Evolutionary conservation across 2,113 vertebrate species (phyloP), one percentile per base, ranked within the genome.

Genomic region (Hyaena hyaena): DNA sequence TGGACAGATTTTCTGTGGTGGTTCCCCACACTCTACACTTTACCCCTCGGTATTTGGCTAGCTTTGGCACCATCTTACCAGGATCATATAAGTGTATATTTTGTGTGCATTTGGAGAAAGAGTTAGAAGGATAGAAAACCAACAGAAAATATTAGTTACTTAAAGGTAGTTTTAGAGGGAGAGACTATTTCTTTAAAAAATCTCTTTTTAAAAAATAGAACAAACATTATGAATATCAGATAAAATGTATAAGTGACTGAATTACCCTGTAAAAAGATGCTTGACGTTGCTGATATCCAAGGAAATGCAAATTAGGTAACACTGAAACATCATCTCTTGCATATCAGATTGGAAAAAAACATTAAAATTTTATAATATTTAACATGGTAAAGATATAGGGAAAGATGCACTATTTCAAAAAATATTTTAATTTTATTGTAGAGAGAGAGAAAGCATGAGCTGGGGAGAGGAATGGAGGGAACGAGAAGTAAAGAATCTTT

Each of bases 231-330:
- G 76, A 93, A 58, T 63, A 90, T 71, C 79, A 76, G 68, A 94
- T 88, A 95, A 85, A 91, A 92, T 91, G 43, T 96, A 12, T 66
- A 89, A 93, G 66, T 88, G 66, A 91, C 82, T 97, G 81, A 90
- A 85, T 97, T 96, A 84, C 8, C 53, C 95, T 61, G 53, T 96
- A 79, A 93, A 98, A 88, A 93, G 96, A 93, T 79, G 55, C 61
- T 97, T 97, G 61, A 96, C 61, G 69, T 91, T 94, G 92, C 58
- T 69, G 39, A 79, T 88, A 77, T 33, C 68, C 79, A 96, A 16
- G 79, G 61, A 91, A 88, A 93, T 96, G 39, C 45, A 93, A 95
- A 95, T 91, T 90, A 93, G 93, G 82, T 23, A 84, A 89, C 58
- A 63, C 33, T 76, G 81, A 97, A 73, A 77, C 45, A 83, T 90